These are phyloP conservation scores for Acanthurus tractus DNA, from an alignment of 2,797 vertebrate genomes.

Conservation along the genomic window DNA sequence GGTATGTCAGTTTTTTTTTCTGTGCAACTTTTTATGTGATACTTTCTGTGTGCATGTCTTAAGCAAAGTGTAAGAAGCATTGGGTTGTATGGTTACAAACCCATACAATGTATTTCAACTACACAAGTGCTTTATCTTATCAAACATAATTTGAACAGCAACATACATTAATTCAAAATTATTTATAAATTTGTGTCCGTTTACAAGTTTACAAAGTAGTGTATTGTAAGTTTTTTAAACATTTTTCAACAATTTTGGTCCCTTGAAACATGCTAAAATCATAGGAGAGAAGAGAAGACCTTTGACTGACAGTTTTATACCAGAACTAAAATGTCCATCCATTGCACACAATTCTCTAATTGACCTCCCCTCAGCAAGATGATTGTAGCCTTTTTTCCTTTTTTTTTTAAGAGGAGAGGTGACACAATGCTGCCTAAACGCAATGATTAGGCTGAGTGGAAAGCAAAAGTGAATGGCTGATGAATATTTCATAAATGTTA, in stretches of 20 bases:
- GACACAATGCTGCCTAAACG: constrained; percentile 89
- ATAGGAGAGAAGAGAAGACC: constrained; percentile 78
- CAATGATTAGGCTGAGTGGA: constrained; percentile 95
- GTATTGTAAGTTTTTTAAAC: constrained; percentile 1
- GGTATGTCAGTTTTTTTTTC: constrained; percentile 2
- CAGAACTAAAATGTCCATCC: constrained; percentile 88
- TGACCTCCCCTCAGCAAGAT: constrained; percentile 91
- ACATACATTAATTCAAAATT: background rate
- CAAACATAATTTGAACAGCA: background rate
- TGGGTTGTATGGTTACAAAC: background rate
- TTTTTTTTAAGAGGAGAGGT: constrained; percentile 65
- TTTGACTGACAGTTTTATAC: constrained; percentile 87
- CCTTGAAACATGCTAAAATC: constrained; percentile 53
- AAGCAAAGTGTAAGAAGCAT: background rate
- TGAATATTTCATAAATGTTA: constrained; percentile 99
- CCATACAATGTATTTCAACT: background rate
- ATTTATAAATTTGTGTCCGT: background rate
- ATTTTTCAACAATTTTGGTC: constrained; percentile 23
- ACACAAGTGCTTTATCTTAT: background rate
- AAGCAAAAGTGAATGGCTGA: constrained; percentile 96
- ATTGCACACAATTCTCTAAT: constrained; percentile 89
- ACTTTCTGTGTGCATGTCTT: background rate
- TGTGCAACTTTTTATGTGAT: constrained; percentile 20
- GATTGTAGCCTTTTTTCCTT: constrained; percentile 91
- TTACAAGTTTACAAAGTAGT: constrained; percentile 2